Percentiles rank a stretch among this genome's conserved stretches.
phyloP scores from a whole-genome alignment of 2,113 vertebrate species.

The Tachysurus vachellii region DNA sequence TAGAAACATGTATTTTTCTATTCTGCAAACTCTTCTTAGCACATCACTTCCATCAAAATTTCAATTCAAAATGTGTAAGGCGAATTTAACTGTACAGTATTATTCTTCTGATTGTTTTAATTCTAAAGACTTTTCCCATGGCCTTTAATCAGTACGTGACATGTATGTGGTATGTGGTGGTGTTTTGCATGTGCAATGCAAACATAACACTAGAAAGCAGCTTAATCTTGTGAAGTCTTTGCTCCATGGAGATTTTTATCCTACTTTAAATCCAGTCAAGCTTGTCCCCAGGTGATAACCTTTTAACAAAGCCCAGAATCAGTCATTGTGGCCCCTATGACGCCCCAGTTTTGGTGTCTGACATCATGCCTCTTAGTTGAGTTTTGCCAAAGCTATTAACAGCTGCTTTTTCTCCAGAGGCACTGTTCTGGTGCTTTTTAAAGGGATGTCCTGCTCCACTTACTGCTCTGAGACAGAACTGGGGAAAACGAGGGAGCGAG shows the following conservation, averaged over 20 bases:
- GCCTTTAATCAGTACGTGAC: neutral
- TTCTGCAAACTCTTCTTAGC: neutral
- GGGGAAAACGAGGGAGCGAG: neutral
- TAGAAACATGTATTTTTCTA: neutral
- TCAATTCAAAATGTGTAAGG: neutral
- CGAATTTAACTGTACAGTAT: no score
- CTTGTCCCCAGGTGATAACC: conserved; percentile 16
- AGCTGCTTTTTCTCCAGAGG: conserved; percentile 40
- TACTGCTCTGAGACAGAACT: conserved; percentile 36
- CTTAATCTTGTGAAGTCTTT: neutral
- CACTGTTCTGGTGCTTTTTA: conserved; percentile 46
- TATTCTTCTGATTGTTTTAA: neutral
- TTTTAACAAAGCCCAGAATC: conserved; percentile 32
- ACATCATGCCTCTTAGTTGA: conserved; percentile 14
- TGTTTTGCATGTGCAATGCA: neutral
- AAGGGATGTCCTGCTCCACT: conserved; percentile 58
- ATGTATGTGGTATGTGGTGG: neutral
- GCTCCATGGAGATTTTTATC: neutral
- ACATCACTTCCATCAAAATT: neutral
- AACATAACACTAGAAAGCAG: neutral
- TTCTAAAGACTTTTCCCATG: neutral
- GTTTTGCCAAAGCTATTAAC: conserved; percentile 45
- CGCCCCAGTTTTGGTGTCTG: conserved; percentile 43
- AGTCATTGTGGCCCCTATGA: conserved; percentile 5
- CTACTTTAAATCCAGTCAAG: neutral